Base-by-base conservation (phyloP, 2,797 vertebrate species). In the Ctenochaetus hawaiiensis region DNA sequence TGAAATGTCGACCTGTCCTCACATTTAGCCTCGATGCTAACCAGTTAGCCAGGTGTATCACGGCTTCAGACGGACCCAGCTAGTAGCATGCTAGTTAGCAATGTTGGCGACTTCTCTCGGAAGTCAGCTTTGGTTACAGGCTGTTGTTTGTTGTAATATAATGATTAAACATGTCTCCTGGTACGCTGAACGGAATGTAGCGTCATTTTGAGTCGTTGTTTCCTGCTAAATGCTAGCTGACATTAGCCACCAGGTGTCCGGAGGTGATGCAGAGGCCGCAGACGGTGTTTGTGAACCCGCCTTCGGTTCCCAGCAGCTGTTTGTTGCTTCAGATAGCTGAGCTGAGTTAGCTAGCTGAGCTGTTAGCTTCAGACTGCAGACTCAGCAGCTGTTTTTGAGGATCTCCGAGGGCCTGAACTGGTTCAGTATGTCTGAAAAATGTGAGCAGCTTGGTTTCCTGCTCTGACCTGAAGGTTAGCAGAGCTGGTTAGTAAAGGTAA, bases 81-180 rank as follows among this genome's bases (percentile, higher is more conserved):
- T 60, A 26, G 8, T 82, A 79, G 78, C 83, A 74, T 78, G 81
- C 77, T 82, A 87, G 48, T 26, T 80, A 80, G 70, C 9, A 52
- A 61, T 51, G 57, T 75, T 49, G 20, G 2, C 0, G 6, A 39
- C n/a, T 60, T 11, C 2, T 11, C 18, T 59, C 5, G 5, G 16
- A 6, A 18, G 52, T 26, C 2, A 4, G 47, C 30, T 72, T 20
- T 39, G 34, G 37, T 41, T 41, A n/a, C 48, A 12, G 20, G 8
- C 45, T 37, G 18, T 4, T 59, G 20, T 49, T 58, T 48, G 47
- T 23, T 1, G 57, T 34, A 18, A 18, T 14, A 9, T 7, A 18
- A 48, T n/a, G 47, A 30, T 26, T 6, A 3, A 18, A 17, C 3
- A 8, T 20, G 18, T 16, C 6, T 2, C 3, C 12, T 8, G n/a